phyloP scores from a whole-genome alignment of 1,140 invertebrate genomes.

The Heliconius nattereri region DNA sequence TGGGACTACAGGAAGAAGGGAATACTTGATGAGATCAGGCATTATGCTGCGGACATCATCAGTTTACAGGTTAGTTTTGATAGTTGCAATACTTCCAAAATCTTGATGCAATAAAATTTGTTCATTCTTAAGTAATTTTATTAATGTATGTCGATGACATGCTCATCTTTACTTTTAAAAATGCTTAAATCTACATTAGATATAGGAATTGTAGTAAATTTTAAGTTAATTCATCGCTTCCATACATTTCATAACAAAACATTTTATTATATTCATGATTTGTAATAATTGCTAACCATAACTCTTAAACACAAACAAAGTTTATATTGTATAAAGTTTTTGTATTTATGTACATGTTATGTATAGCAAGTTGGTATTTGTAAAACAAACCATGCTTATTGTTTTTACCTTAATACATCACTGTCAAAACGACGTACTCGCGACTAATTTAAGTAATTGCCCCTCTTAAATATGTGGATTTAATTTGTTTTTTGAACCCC shows the following conservation, averaged over 20 bases:
- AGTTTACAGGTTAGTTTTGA: conserved; percentile 85
- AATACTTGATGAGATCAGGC: conserved; percentile 98
- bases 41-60: conserved; percentile 99
- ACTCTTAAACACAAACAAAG: neutral
- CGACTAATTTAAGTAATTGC: conserved; percentile 11
- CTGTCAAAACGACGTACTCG: conserved; percentile 3
- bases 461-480: neutral
- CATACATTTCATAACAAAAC: no score
- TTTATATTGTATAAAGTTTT: neutral
- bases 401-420: conserved; percentile 14
- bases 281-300: neutral
- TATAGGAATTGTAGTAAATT: no score
- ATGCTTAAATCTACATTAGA: no score
- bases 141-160: no score
- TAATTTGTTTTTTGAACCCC: conserved; percentile 1
- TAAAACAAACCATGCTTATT: neutral
- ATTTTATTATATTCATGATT: no score
- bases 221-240: no score
- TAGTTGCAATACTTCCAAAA: no score
- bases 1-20: conserved; percentile 99
- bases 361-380: neutral
- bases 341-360: neutral
- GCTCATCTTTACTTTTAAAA: no score
- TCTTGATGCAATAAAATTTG: no score
- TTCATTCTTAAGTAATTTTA: no score